These are phyloP conservation scores for Drosophila nasuta DNA, from an alignment of 1,140 invertebrate genomes.

Conservation along the genomic window DNA sequence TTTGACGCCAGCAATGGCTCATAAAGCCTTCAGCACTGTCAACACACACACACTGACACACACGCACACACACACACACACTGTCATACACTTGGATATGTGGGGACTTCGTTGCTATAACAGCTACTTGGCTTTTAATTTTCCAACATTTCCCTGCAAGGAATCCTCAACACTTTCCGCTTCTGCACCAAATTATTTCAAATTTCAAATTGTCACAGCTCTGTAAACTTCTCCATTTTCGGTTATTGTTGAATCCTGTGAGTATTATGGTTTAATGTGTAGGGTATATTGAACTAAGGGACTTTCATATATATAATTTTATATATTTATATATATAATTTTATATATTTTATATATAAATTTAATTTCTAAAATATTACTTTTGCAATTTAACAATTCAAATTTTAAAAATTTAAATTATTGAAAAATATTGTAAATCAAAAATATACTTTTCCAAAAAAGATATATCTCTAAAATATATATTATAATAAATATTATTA, in stretches of 20 bases:
- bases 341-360: too few relatives aligned
- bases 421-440: too few relatives aligned
- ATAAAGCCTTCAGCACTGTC: conserved; percentile 69
- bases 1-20: conserved; percentile 82
- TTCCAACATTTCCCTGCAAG: conserved; percentile 45
- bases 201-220: conserved; percentile 44
- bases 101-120: conserved; percentile 37
- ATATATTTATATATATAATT: too few relatives aligned
- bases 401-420: too few relatives aligned
- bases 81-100: neutral
- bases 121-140: conserved; percentile 66
- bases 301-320: too few relatives aligned
- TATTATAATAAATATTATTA: too few relatives aligned
- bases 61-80: conserved; percentile 23
- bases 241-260: neutral
- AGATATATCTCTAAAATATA: too few relatives aligned
- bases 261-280: neutral
- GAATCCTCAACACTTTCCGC: conserved; percentile 38
- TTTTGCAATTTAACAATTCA: too few relatives aligned
- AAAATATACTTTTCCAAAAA: too few relatives aligned
- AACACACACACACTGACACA: conserved; percentile 30
- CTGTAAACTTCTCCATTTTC: conserved; percentile 19
- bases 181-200: conserved; percentile 40
- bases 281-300: conserved; percentile 7
- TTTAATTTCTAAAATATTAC: too few relatives aligned